Base-by-base conservation (phyloP, 2,797 vertebrate species). In the Hyperoplus lanceolatus region DNA sequence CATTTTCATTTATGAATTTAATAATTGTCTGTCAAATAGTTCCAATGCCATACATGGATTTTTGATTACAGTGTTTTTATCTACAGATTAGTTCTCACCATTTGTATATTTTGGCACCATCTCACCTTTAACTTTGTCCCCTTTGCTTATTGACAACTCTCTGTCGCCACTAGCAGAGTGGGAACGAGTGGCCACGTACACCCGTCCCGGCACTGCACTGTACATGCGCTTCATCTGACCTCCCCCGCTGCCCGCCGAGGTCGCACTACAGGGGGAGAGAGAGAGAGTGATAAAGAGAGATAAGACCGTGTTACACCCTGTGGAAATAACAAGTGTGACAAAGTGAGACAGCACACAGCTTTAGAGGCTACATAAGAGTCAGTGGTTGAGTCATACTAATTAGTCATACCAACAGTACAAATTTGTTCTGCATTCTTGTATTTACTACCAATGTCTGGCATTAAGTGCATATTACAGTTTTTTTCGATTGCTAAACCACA, bases 121-220 rank as follows among this genome's bases (percentile, higher is more conserved):
- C 83, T 90, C 90, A 97, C 97, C 97, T 97, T 97, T 98, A 79
- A 97, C 96, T 89, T 96, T 97, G 92, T 98, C 97, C 7, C 97
- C 97, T 91, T 97, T 98, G 94, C 91, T 98, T 79, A 98, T 89
- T 29, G 94, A 95, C 60, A 98, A 95, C 87, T 98, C 97, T 11
- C 96, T 94, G 71, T 98, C 97, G 13, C 93, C 96, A 12, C 94
- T 94, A 1, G 97, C 94, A 56, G 96, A 95, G 93, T 98, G 96
- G 1, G 94, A 94, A 41, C 96, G 96, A 41, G 96, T 95, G 3
- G 95, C 97, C 85, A 97, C 93, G 68, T 97, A 98, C 43, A 96
- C 93, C 1, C 97, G 94, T 3, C 97, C 97, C 0, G 97, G 97
- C 15, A 98, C 97, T 0, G 97, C 97, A 0, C 96, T 97, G 93